A percentile compares a stretch with the other conserved stretches of the same genome.
These are phyloP conservation scores for Drosophila cognata DNA, from an alignment of 2,888 invertebrate species.

Conservation along the genomic window DNA sequence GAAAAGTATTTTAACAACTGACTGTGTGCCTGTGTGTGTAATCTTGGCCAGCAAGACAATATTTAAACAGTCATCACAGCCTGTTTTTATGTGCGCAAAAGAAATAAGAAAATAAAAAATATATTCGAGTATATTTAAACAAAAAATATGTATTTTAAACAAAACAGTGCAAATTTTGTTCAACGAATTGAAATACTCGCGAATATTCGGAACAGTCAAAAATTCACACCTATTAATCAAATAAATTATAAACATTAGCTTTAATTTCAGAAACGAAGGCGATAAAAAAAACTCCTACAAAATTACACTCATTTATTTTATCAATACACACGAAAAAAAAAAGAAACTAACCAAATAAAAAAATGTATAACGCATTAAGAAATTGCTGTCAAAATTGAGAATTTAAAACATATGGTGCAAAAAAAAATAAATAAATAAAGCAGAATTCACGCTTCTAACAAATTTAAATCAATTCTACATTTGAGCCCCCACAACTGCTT, in stretches of 20 bases:
- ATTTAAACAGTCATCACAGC: constrained; percentile 1
- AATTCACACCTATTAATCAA: constrained; percentile 2
- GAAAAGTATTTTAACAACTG: constrained; percentile 39
- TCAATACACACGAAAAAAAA: neutral
- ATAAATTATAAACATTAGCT: neutral
- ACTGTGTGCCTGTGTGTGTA: constrained; percentile 6
- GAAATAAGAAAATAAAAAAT: constrained; percentile 5
- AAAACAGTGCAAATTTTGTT: neutral
- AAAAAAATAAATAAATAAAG: neutral
- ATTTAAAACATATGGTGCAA: neutral
- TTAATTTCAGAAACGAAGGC: neutral
- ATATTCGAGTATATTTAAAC: constrained; percentile 1
- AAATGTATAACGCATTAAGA: neutral
- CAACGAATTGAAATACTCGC: neutral
- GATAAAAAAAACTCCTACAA: neutral
- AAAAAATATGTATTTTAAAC: neutral
- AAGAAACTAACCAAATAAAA: neutral
- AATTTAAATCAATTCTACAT: neutral
- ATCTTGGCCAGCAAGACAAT: constrained; percentile 28
- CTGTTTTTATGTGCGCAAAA: constrained; percentile 9
- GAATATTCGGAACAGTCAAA: neutral
- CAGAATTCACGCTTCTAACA: neutral
- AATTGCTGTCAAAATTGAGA: no score
- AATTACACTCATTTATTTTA: neutral
- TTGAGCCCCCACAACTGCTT: neutral